Evolutionary conservation across 37 sponge, comb jelly and placozoan genomes (phyloP), one percentile per base, ranked within the genome.

Genomic region (Geodia barretti): DNA sequence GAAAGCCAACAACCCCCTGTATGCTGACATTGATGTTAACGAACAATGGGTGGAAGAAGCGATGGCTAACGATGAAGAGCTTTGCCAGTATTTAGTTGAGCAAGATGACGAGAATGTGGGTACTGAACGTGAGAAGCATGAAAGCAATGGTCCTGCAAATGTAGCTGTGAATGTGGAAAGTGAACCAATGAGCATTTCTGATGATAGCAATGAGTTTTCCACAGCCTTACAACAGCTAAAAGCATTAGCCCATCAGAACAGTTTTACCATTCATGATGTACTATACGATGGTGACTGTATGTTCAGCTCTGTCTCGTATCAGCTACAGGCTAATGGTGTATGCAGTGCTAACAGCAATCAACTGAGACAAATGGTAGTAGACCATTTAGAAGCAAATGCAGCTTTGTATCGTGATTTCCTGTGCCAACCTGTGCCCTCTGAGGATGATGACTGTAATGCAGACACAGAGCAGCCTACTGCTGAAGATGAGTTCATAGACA

Each of bases 241-340:
- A 47, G 54, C 14, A 14, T 47, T 47, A 47, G 54, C 54, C 54
- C 54, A 47, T 47, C 54, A 47, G 54, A 47, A 47, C 54, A 47
- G 78, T 5, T 77, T 42, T 25, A 25, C 8, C 11, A 58, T 75
- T 30, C 76, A 77, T 62, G 65, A 77, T 62, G 64, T 77, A 35
- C 78, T 65, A 28, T 5, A 60, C 28, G 78, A 77, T 77, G 78
- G 78, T 33, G 24, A 77, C 38, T 77, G 78, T 37, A 28, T 77
- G 78, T 77, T 77, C 65, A 77, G 78, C 31, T 32, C 78, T 33
- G 65, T 77, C 47, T 26, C 78, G 11, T 77, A 77, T 31, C 78
- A 77, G 78, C 78, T 77, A 37, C 78, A 77, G 39, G 17, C 24
- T 77, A 31, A 43, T 62, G 78, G 76, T 14, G 25, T 30, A 30